Conservation (phyloP, 1,140 invertebrate genomes). For the Dysdera silvatica region DNA sequence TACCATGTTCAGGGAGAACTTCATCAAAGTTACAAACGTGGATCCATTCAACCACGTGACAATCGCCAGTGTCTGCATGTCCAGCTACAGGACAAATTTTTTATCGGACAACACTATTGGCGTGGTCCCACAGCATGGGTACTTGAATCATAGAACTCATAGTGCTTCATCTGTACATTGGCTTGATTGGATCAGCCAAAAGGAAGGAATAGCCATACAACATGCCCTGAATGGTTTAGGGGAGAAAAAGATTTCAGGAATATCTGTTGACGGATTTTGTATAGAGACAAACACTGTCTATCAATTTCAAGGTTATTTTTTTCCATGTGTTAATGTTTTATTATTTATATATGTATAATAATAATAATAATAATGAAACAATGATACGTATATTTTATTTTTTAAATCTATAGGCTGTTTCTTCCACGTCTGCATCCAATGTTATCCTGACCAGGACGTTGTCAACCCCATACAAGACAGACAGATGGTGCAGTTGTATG, state of each 20-base stretch:
- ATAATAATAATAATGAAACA: too few species aligned
- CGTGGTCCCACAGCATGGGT: constrained; percentile 15
- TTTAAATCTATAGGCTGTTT: neutral
- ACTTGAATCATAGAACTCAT: neutral
- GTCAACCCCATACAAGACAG: neutral
- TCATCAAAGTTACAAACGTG: too few species aligned
- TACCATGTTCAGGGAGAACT: too few species aligned
- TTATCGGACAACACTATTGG: constrained; percentile 20
- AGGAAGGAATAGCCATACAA: constrained; percentile 4
- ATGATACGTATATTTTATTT: constrained; percentile 39
- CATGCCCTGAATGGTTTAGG: constrained; percentile 13
- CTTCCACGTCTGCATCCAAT: neutral
- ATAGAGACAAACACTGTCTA: neutral
- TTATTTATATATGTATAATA: too few species aligned
- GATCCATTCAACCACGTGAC: too few species aligned
- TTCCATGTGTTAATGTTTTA: too few species aligned
- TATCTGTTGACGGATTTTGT: neutral
- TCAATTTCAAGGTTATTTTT: neutral
- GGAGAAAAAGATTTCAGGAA: neutral
- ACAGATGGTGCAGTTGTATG: neutral
- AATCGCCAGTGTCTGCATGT: too few species aligned
- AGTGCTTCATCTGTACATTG: neutral
- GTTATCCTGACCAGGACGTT: neutral
- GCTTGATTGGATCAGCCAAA: constrained; percentile 12
- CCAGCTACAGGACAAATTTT: too few species aligned